Evolutionary conservation across 2,113 vertebrate genomes (phyloP), one percentile per base, ranked within the genome.

Genomic region (Spea multiplicata): DNA sequence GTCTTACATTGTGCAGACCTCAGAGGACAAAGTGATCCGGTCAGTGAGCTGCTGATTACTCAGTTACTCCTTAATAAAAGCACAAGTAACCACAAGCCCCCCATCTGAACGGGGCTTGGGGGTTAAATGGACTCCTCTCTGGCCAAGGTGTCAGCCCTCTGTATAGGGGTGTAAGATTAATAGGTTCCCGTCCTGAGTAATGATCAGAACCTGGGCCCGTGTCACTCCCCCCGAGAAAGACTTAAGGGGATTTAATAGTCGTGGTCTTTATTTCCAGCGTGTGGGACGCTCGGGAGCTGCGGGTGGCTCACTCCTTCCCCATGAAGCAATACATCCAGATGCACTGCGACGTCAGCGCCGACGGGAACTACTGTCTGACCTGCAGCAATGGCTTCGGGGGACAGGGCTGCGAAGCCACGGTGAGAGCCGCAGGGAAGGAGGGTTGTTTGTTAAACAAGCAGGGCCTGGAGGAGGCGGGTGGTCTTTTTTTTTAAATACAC

Each of bases 21-120:
- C 97, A 0, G 97, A 99, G 85, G 97, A 99, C 84, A 99, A 98
- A 88, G 96, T 90, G 3, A 83, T 96, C 87, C 95, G 96, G 97
- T 98, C 81, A 82, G 84, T 83, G 61, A 47, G n/a, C 2, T 57
- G 8, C 61, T 46, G 10, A 12, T 13, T 47, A 12, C 44, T 62
- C 59, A 30, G 30, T 30, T 30, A 30, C 30, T 30, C 30, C 30
- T 30, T 30, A 30, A 30, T 30, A 30, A 30, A 30, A 30, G 30
- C 30, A 30, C 30, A 30, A 30, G 1, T 30, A 30, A 30, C 30
- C 30, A 30, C 30, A 2, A 2, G 30, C 1, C 30, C 30, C 30
- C 30, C 30, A 30, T 30, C 30, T 30, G 30, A 30, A 30, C 30
- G 30, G 2, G 30, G 30, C 30, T 30, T 30, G 30, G 30, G 30